These are phyloP conservation scores for Camelus bactrianus DNA, from an alignment of 2,113 vertebrate species.

Conservation along the genomic window DNA sequence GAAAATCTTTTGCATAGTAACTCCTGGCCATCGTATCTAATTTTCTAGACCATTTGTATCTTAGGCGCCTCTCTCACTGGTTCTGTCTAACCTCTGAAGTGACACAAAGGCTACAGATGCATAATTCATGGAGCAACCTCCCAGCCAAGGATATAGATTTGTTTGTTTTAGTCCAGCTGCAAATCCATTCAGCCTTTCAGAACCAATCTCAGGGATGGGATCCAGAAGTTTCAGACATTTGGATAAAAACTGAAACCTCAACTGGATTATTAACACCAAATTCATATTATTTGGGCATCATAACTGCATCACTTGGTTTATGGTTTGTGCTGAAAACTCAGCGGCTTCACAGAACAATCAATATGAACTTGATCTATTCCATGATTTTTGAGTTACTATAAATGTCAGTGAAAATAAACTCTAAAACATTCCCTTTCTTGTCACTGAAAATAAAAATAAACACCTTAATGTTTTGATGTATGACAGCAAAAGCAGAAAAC, in stretches of 20 bases:
- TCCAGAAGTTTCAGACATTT: constrained; percentile 58
- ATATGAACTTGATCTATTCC: constrained; percentile 52
- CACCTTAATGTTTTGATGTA: constrained; percentile 50
- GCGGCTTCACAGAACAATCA: constrained; percentile 12
- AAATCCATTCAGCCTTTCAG: constrained; percentile 71
- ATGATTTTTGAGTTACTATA: constrained; percentile 66
- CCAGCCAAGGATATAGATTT: constrained; percentile 62
- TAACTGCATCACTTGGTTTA: constrained; percentile 53
- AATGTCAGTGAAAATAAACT: constrained; percentile 65
- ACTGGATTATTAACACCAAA: constrained; percentile 60
- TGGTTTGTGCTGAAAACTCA: constrained; percentile 46
- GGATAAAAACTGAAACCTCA: constrained; percentile 58
- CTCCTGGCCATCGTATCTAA: constrained; percentile 7
- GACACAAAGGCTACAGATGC: constrained; percentile 55
- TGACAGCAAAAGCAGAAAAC: constrained; percentile 53
- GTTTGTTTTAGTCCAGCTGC: constrained; percentile 68
- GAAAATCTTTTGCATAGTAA: constrained; percentile 11
- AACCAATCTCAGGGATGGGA: constrained; percentile 28
- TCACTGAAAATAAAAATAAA: constrained; percentile 69
- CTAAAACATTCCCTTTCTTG: constrained; percentile 60
- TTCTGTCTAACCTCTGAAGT: constrained; percentile 56
- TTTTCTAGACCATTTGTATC: background rate
- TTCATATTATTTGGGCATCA: constrained; percentile 50
- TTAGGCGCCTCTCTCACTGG: background rate
- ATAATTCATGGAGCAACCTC: constrained; percentile 59